Evolutionary conservation across 2,113 vertebrate species (phyloP), one percentile per base, ranked within the genome.

Genomic region (Oostethus manadensis): DNA sequence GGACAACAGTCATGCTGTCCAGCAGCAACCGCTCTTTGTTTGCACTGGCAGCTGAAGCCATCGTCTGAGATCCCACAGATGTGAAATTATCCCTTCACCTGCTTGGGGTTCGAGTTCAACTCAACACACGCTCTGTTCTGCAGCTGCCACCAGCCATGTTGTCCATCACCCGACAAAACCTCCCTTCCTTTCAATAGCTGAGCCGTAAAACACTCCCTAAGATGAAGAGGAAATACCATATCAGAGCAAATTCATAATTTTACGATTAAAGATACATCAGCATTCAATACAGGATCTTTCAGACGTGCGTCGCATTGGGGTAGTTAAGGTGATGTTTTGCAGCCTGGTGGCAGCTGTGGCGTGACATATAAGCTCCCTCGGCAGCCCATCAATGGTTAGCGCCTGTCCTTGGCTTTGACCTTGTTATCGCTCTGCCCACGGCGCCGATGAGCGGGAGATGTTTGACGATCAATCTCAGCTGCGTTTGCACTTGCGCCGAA

Each of bases 381-480:
- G 44, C 70, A 80, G 68, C 75, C 73, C 64, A 50, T 73, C 71
- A 48, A 70, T 83, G 83, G 84, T 85, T 78, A 78, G 73, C 71
- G 65, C 68, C n/a, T 74, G 83, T 85, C 83, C 85, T 87, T 87
- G 81, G 73, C 76, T 73, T 59, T 81, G 85, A 85, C 85, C 85
- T 87, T 81, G 80, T 59, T 73, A 64, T 74, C 73, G 42, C 64
- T 63, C 79, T 73, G 53, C 72, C 66, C 70, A 74, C 70, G 38
- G 66, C 21, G 62, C 44, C 74, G 62, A 23, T 62, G 69, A 71
- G 77, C 77, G 33, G 56, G 74, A 70, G 67, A 76, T 64, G 71
- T 71, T 66, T 73, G 76, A 78, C 60, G 76, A 84, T 87, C 81
- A 81, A 85, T 84, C 80, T 74, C 64, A 73, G 66, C 54, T 23